Evolutionary conservation across 2,113 vertebrate species (phyloP).

Genomic region (Pelmatolapia mariae): DNA sequence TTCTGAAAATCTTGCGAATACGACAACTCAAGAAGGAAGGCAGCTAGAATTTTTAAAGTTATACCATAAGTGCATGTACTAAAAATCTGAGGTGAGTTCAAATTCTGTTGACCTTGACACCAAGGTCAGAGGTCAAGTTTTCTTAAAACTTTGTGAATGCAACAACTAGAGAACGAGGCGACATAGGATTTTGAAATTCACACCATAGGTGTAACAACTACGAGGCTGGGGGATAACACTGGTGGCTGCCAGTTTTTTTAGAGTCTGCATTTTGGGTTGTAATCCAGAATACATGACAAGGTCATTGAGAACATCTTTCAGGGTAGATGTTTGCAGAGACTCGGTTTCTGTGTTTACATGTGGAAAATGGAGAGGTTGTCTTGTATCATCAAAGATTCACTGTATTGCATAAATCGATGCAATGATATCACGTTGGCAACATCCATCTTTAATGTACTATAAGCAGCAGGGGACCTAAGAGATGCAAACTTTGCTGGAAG

Average conservation of each 20-base stretch:
- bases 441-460: not conserved
- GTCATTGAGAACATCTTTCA: not conserved
- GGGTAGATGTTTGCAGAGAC: not conserved
- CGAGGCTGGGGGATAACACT: not conserved
- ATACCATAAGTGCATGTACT: not conserved
- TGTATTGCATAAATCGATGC: not conserved
- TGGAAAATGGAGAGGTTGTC: not conserved
- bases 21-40: accelerated
- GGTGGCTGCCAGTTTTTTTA: not conserved
- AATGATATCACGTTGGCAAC: not conserved
- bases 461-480: not conserved
- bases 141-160: not conserved
- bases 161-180: not conserved
- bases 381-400: not conserved
- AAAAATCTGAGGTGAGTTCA: not conserved
- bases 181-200: not conserved
- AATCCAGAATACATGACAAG: not conserved
- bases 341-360: not conserved
- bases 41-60: not conserved
- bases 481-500: not conserved
- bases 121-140: not conserved
- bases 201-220: not conserved
- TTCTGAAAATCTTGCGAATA: not conserved
- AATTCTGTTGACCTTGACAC: not conserved
- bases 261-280: not conserved